Conservation (phyloP, 2,113 vertebrate genomes). For the Donacobius atricapilla region DNA sequence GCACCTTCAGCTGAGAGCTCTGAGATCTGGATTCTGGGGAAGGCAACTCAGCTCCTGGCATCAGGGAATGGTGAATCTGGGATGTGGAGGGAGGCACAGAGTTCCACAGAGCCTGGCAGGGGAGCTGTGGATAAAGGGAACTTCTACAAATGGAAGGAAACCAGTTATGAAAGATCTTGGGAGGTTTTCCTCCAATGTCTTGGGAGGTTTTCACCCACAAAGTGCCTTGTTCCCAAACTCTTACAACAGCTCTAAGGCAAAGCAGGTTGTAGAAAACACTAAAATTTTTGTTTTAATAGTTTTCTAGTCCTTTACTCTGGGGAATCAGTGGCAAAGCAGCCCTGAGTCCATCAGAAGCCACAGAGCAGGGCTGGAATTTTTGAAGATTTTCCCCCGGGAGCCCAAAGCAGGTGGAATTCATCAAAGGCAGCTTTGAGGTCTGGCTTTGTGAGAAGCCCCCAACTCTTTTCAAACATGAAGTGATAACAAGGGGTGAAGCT, state of each 20-base stretch:
- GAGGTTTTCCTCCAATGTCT: not conserved
- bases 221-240: not conserved
- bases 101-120: not conserved
- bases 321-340: not conserved
- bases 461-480: rapidly evolving
- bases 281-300: not conserved
- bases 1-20: not conserved
- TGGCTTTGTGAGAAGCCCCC: not conserved
- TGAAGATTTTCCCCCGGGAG: not conserved
- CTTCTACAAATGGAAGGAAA: not conserved
- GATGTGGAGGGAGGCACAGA: not conserved
- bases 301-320: not conserved
- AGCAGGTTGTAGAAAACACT: not conserved
- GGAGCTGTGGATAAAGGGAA: not conserved
- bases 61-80: not conserved
- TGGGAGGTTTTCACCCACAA: not conserved
- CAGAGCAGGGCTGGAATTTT: not conserved
- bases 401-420: not conserved
- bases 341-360: not conserved
- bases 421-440: not conserved
- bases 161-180: not conserved
- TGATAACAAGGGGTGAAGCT: not conserved
- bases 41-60: not conserved
- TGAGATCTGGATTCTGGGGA: not conserved
- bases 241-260: not conserved